These are phyloP conservation scores for Clistopyga incitator DNA, from an alignment of 2,888 invertebrate genomes.

Conservation along the genomic window DNA sequence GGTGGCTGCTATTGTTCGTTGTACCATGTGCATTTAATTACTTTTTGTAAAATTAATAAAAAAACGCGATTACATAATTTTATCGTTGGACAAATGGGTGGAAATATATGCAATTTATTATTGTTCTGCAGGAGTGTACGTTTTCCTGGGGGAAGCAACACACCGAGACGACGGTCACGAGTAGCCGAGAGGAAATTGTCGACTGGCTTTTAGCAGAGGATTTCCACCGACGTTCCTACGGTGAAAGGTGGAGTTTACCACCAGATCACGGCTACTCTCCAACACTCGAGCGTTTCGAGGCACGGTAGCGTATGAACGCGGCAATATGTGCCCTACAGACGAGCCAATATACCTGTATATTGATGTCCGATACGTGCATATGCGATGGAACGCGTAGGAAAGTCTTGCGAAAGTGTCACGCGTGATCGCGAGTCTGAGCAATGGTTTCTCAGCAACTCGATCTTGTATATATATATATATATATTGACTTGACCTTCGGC, in stretches of 20 bases:
- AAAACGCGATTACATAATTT: background rate
- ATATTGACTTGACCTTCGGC: constrained; percentile 39
- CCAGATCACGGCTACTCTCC: constrained; percentile 57
- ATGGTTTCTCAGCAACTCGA: constrained; percentile 16
- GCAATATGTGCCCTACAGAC: constrained; percentile 7
- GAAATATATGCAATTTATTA: background rate
- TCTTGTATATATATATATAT: constrained; percentile 23
- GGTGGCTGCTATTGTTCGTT: background rate
- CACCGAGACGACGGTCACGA: constrained; percentile 36
- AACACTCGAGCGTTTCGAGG: constrained; percentile 37
- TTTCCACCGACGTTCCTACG: constrained; percentile 74
- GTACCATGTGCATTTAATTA: constrained; percentile 15
- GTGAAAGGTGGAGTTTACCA: constrained; percentile 75
- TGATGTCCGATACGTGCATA: constrained; percentile 8
- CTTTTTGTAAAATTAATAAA: background rate
- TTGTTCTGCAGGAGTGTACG: background rate
- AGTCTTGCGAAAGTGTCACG: constrained; percentile 66
- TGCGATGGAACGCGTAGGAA: constrained; percentile 62
- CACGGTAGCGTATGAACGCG: constrained; percentile 14
- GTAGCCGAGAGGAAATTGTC: constrained; percentile 74
- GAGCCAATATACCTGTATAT: constrained; percentile 4
- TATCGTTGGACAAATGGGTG: too few relatives aligned
- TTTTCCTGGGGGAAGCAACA: constrained; percentile 24
- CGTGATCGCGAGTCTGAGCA: constrained; percentile 50
- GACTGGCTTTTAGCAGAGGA: constrained; percentile 74